A percentile compares a stretch with the other conserved stretches of the same genome.
Evolutionary conservation across 2,797 vertebrate species (phyloP).

Genomic region (Neoniphon sammara): DNA sequence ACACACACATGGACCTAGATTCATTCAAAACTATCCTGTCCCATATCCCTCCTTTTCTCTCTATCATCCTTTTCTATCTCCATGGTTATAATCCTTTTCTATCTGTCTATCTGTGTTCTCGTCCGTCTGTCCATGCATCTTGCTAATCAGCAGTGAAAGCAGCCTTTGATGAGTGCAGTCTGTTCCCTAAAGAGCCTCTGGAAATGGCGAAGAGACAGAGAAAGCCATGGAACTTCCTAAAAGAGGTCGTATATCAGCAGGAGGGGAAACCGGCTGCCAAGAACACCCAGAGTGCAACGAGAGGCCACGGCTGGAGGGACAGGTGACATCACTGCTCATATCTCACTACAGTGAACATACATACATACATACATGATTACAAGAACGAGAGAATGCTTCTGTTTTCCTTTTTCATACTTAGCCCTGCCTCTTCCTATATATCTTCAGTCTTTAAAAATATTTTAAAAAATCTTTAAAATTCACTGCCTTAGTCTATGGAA

Average conservation of each 20-base stretch:
- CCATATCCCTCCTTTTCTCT: not conserved
- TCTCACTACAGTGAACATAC: too few relatives aligned
- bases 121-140: conserved; percentile 29
- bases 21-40: not conserved
- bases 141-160: conserved; percentile 76
- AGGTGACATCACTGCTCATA: not conserved
- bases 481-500: too few relatives aligned
- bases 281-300: conserved; percentile 66
- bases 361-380: too few relatives aligned
- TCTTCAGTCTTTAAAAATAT: too few relatives aligned
- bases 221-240: conserved; percentile 8
- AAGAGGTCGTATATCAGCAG: not conserved
- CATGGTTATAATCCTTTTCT: too few relatives aligned
- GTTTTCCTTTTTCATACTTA: too few relatives aligned
- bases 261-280: conserved; percentile 59
- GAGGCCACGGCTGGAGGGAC: conserved; percentile 50
- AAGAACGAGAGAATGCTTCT: too few relatives aligned
- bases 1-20: conserved; percentile 1
- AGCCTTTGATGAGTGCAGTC: conserved; percentile 81
- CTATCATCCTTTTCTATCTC: too few relatives aligned
- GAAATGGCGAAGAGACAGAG: conserved; percentile 68
- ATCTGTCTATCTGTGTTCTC: not conserved
- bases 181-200: conserved; percentile 83
- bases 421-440: too few relatives aligned
- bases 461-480: too few relatives aligned